Conservation (phyloP, 2,888 invertebrate genomes). For the Alsophila aescularia region DNA sequence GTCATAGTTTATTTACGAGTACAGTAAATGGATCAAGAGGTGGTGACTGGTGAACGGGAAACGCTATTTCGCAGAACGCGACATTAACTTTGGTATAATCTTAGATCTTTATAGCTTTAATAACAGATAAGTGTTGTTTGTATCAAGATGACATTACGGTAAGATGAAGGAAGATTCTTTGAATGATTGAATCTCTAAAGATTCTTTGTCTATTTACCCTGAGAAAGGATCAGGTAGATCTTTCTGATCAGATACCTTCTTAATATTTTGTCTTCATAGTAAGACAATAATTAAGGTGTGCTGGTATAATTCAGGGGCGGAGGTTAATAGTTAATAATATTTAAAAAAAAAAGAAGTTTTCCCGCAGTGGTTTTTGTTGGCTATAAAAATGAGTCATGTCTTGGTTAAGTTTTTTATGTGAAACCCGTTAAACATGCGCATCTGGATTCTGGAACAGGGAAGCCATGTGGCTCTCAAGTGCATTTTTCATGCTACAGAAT, state of each 20-base stretch:
- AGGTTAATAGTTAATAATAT: too few relatives aligned
- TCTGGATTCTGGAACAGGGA: conserved; percentile 20
- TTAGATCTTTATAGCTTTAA: neutral
- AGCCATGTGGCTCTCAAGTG: conserved; percentile 25
- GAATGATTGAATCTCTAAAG: too few relatives aligned
- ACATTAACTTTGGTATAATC: conserved; percentile 8
- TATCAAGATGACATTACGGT: neutral
- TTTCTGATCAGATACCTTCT: too few relatives aligned
- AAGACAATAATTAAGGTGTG: too few relatives aligned
- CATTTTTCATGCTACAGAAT: conserved; percentile 14
- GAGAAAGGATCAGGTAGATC: too few relatives aligned
- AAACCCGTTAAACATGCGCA: conserved; percentile 25
- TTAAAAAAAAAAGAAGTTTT: neutral
- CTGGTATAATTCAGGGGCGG: too few relatives aligned
- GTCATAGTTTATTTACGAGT: conserved; percentile 32
- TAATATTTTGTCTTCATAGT: too few relatives aligned
- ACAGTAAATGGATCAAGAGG: conserved; percentile 22
- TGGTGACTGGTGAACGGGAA: conserved; percentile 14
- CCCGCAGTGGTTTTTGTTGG: neutral
- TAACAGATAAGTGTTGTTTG: too few relatives aligned
- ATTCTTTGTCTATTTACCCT: too few relatives aligned
- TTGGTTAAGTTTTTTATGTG: conserved; percentile 11
- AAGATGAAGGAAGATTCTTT: too few relatives aligned
- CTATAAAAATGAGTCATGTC: conserved; percentile 1
- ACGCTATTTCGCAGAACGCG: conserved; percentile 9